phyloP scores from a whole-genome alignment of 2,888 invertebrate species.

The Bhutanitis thaidina region DNA sequence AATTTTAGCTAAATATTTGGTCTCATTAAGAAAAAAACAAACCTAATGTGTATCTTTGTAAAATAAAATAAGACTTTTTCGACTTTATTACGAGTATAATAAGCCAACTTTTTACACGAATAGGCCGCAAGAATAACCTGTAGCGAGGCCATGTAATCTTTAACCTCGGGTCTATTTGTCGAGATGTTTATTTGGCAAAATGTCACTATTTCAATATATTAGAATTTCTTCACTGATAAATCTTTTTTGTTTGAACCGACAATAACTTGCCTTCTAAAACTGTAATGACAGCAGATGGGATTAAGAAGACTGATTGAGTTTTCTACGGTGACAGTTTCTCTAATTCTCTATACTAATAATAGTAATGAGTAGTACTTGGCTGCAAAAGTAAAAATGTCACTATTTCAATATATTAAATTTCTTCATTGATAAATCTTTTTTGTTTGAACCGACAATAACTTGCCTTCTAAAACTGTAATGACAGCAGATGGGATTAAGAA shows the following conservation, averaged over 20 bases:
- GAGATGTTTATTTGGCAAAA: conserved; percentile 53
- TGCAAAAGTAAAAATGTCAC: conserved; percentile 62
- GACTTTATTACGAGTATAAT: conserved; percentile 25
- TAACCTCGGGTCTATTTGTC: conserved; percentile 52
- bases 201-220: conserved; percentile 48
- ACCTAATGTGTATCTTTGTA: conserved; percentile 19
- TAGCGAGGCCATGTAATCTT: conserved; percentile 38
- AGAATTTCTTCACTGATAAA: conserved; percentile 37
- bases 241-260: conserved; percentile 23
- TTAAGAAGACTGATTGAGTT: conserved; percentile 13
- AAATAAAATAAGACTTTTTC: conserved; percentile 11
- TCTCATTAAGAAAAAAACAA: conserved; percentile 46
- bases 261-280: conserved; percentile 22
- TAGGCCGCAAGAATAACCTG: conserved; percentile 20
- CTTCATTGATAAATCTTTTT: conserved; percentile 37
- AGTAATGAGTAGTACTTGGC: too few species aligned
- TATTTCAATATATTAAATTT: conserved; percentile 36
- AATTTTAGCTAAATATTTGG: conserved; percentile 58
- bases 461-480: conserved; percentile 21
- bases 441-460: conserved; percentile 20
- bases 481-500: conserved; percentile 10
- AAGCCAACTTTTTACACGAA: conserved; percentile 20
- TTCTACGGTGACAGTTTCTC: too few species aligned
- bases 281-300: conserved; percentile 15
- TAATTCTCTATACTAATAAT: too few species aligned